Evolutionary conservation across 2,888 invertebrate species (phyloP).

Genomic region (Epinotia bilunana): DNA sequence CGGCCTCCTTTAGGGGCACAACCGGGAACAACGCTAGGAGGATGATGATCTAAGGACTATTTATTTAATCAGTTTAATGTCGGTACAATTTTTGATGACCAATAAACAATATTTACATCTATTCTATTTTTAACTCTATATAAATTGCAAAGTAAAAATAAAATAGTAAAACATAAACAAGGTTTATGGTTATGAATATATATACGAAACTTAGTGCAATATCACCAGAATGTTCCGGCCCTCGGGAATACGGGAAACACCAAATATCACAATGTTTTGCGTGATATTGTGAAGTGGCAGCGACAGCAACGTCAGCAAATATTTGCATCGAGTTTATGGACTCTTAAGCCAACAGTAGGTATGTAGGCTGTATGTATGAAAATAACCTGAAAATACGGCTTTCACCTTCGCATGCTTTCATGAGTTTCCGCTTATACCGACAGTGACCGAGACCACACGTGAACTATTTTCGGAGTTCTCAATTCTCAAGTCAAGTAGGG

Average conservation of each 20-base stretch:
- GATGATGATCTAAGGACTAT: too few species aligned
- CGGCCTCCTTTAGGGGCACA: too few species aligned
- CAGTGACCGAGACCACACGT: conserved; percentile 10
- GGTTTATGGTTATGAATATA: too few species aligned
- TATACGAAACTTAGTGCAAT: too few species aligned
- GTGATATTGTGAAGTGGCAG: neutral
- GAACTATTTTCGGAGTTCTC: conserved; percentile 37
- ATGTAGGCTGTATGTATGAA: neutral
- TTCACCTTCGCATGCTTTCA: conserved; percentile 30
- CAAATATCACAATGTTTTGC: neutral
- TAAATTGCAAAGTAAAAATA: too few species aligned
- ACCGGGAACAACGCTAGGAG: too few species aligned
- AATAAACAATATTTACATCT: too few species aligned
- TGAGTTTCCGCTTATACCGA: conserved; percentile 7
- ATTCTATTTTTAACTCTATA: too few species aligned
- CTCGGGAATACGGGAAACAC: neutral
- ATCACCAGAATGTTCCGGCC: neutral
- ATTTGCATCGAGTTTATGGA: neutral
- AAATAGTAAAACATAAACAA: too few species aligned
- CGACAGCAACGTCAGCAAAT: neutral
- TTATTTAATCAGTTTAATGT: too few species aligned
- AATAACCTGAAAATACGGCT: conserved; percentile 4
- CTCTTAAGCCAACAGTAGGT: neutral
- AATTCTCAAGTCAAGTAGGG: conserved; percentile 20
- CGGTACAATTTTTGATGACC: too few species aligned